These are phyloP conservation scores for Lepilemur septentrionalis DNA, from an alignment of 2,797 vertebrate genomes.

Conservation along the genomic window DNA sequence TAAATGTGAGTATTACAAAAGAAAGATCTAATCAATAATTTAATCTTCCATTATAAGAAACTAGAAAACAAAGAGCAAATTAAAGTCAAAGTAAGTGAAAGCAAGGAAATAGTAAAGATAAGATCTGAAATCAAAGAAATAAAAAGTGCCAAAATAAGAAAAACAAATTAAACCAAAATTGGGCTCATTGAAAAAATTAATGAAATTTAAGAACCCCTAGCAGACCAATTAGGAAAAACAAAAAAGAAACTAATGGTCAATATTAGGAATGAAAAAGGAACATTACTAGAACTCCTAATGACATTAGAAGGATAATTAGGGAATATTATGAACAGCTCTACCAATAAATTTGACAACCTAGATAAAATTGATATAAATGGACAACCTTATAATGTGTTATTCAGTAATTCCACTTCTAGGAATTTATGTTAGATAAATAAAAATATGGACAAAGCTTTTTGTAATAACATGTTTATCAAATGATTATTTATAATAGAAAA, in stretches of 20 bases:
- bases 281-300: neutral
- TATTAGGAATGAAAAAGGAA: neutral
- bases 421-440: neutral
- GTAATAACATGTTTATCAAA: neutral
- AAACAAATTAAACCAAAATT: neutral
- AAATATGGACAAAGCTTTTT: neutral
- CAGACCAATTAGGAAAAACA: neutral
- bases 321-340: neutral
- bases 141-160: neutral
- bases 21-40: neutral
- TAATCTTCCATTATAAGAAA: neutral
- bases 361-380: neutral
- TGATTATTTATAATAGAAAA: neutral
- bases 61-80: neutral
- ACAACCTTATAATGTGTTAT: neutral
- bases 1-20: neutral
- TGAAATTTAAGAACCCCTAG: neutral
- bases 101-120: neutral
- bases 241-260: neutral
- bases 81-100: constrained; percentile 9
- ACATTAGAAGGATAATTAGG: neutral
- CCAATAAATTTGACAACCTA: neutral
- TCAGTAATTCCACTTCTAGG: neutral
- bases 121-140: neutral
- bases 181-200: neutral